A percentile compares a stretch with the other conserved stretches of the same genome.
These are phyloP conservation scores for Malacosoma neustria DNA, from an alignment of 2,888 invertebrate genomes.

Conservation along the genomic window DNA sequence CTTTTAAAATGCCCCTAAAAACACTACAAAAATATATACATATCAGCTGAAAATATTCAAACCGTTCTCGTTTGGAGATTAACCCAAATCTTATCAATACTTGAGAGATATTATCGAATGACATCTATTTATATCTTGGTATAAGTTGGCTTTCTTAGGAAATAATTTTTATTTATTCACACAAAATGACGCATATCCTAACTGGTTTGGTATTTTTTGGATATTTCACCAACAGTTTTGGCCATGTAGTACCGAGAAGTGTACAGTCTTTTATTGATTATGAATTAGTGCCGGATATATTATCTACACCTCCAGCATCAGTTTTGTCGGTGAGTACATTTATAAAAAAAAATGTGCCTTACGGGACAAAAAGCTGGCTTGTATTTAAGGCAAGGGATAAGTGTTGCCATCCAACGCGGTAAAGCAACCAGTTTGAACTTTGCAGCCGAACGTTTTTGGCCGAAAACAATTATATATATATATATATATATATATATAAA, in stretches of 20 bases:
- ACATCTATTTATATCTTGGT: background rate
- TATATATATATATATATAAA: no score
- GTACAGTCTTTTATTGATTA: conserved; percentile 25
- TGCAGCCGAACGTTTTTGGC: no score
- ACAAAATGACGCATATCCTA: background rate
- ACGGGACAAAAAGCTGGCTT: no score
- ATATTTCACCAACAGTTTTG: background rate
- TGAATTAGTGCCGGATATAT: conserved; percentile 15
- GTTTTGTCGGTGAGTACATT: conserved; percentile 12
- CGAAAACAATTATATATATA: no score
- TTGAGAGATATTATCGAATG: background rate
- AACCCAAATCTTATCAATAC: background rate
- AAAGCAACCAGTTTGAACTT: no score
- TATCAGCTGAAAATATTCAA: no score
- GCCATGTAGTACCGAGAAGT: background rate
- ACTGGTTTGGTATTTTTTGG: background rate
- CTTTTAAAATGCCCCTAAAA: no score
- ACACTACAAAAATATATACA: no score
- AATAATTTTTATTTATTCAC: background rate
- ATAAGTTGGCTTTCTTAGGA: background rate
- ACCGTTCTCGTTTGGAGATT: no score
- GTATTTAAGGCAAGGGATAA: no score
- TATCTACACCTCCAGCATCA: conserved; percentile 6
- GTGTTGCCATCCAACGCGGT: no score
- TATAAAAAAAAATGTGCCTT: background rate